Evolutionary conservation across 2,113 vertebrate species (phyloP).

Genomic region (Hassar affinis): DNA sequence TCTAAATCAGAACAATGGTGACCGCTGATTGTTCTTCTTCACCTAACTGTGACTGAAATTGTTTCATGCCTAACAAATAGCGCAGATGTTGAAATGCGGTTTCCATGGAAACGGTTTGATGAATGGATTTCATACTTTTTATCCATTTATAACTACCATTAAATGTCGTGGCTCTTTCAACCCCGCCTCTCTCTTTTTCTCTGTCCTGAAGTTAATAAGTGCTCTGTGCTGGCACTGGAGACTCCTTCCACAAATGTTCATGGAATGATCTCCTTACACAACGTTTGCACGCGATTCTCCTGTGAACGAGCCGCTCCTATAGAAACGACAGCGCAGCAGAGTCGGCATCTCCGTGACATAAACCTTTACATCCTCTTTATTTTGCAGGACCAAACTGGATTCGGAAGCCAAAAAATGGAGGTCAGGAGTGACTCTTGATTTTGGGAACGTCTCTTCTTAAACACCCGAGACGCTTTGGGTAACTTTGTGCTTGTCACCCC

Average conservation of each 20-base stretch:
- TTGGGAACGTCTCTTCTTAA: not conserved
- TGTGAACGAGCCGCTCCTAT: not conserved
- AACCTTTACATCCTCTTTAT: not conserved
- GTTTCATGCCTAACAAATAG: not conserved
- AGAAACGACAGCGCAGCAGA: not conserved
- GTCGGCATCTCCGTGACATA: too few species aligned
- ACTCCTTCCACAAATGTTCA: not conserved
- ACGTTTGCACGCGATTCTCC: not conserved
- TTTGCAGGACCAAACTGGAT: conserved; percentile 81
- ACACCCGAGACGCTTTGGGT: too few species aligned
- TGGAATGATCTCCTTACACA: not conserved
- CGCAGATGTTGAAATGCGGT: not conserved
- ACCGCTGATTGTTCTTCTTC: not conserved
- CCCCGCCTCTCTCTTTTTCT: not conserved
- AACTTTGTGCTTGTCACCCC: not conserved
- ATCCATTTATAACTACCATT: not conserved
- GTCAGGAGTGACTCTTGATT: conserved; percentile 54
- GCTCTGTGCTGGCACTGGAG: not conserved
- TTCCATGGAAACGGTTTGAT: not conserved
- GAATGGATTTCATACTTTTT: not conserved
- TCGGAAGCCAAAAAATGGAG: conserved; percentile 91
- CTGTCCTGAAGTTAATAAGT: not conserved
- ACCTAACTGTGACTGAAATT: not conserved
- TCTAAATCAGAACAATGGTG: not conserved
- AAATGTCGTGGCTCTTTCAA: not conserved